Base-by-base conservation (phyloP, 2,888 invertebrate species). In the Parnassius smintheus region DNA sequence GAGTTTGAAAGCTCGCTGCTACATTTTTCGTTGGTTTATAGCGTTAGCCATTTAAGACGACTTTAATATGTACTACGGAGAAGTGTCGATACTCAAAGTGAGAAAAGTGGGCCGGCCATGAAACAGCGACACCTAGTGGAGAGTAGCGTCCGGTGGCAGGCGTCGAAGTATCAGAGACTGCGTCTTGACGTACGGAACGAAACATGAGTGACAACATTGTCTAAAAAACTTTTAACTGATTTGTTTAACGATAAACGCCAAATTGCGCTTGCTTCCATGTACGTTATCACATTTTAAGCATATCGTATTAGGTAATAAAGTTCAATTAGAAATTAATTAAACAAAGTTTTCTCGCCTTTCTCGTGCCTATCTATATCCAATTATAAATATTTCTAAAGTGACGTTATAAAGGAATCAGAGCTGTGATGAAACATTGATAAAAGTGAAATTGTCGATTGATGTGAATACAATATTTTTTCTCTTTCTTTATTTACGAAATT, bases 211-310 rank as follows among this genome's bases (percentile, higher is more conserved):
- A 74, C 58, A 67, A 71, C 70, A 68, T 65, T 64, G 70, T 68
- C 75, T 67, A 66, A 71, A 73, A 70, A 70, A 72, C 69, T 74
- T 68, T 66, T 65, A 74, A 78, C 74, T 67, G 73, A 57, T 67
- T 69, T 68, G 66, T 67, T 69, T 68, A 71, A 73, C 68, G 74
- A 71, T 73, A 71, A 80, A 83, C 85, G 91, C 91, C 91, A 91
- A 91, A 91, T 88, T 82, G 89, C 85, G 88, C 88, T 88, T 82
- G 89, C 91, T 91, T 91, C 91, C 91, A 91, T 84, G 77, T 82
- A 82, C 85, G 78, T 80, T 82, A 80, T 83, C 75, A 83, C 86
- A 81, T 79, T 75, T 72, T 74, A 80, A 84, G 88, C 91, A 90
- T 91, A 91, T 91, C 91, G 54, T 62, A 45, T n/a, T 59, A 59